Base-by-base conservation (phyloP, 2,113 vertebrate genomes). In the Perccottus glenii region DNA sequence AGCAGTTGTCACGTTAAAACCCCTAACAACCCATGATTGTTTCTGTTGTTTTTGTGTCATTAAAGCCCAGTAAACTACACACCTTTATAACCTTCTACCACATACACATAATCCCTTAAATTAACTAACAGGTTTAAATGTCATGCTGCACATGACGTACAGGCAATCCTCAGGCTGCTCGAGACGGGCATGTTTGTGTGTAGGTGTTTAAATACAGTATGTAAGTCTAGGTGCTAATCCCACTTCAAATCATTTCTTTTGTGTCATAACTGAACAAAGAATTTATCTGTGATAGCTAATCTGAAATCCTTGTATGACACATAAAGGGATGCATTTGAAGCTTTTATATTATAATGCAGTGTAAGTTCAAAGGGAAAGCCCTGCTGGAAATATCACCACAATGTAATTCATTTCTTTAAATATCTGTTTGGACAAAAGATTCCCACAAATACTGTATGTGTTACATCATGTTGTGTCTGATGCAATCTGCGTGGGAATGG, bases 91-190 rank as follows among this genome's bases (percentile, higher is more conserved):
- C 75, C 65, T 59, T 59, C 19, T 57, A 66, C 69, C 60, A 45
- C 46, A 49, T 77, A 80, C 80, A 43, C 76, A 64, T 90, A 92
- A 92, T 91, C 87, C 81, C 50, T 16, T 82, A 81, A 86, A 87
- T 80, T 38, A 73, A 70, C 77, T 85, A 89, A 88, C 73, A 69
- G 74, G 78, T 83, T 90, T 92, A 92, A 75, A 85, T 73, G 74
- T 87, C 87, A 83, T 68, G 70, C 70, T 73, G 48, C 58, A 81
- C 83, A 81, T 70, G 69, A 82, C 32, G 9, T 63, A 14, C 60
- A 90, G 76, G 64, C 52, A 55, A 60, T 60, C 64, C 56, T 53
- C 12, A 81, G 73, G 73, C 11, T 16, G 53, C 32, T 67, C 33
- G 19, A 48, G n/a, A n/a, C 52, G 58, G 53, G 67, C 63, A 57